phyloP scores from a whole-genome alignment of 1,140 invertebrate species.

The Drosophila tropicalis region DNA sequence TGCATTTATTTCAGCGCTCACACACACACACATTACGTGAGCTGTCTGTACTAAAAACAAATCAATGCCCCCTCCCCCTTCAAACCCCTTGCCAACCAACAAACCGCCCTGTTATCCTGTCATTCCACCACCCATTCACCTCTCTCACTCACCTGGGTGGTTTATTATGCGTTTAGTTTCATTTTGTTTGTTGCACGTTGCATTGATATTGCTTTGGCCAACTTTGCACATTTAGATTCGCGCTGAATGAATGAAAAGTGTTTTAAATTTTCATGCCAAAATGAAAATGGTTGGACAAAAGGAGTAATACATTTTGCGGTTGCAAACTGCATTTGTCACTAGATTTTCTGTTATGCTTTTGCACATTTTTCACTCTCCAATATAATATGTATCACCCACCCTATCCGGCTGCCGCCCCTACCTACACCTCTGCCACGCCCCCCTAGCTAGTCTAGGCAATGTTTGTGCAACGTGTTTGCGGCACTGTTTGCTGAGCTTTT shows the following conservation, averaged over 20 bases:
- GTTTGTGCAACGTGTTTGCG: slow-evolving; percentile 79
- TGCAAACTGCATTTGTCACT: slow-evolving; percentile 58
- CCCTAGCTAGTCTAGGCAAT: slow-evolving; percentile 43
- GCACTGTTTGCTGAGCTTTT: slow-evolving; percentile 70
- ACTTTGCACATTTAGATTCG: slow-evolving; percentile 50
- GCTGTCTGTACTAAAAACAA: slow-evolving; percentile 50
- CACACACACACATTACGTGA: slow-evolving; percentile 4
- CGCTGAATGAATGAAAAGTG: slow-evolving; percentile 22
- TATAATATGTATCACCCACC: neutral
- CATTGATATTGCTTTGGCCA: slow-evolving; percentile 36
- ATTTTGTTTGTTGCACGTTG: slow-evolving; percentile 49
- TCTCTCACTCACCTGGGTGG: slow-evolving; percentile 23
- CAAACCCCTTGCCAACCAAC: neutral
- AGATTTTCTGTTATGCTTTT: slow-evolving; percentile 34
- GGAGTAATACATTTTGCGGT: slow-evolving; percentile 21
- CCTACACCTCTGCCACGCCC: neutral
- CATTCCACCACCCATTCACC: neutral
- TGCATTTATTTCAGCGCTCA: slow-evolving; percentile 30
- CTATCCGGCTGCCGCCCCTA: no score
- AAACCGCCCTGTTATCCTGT: neutral
- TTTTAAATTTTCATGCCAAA: slow-evolving; percentile 39
- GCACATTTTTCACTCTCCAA: neutral
- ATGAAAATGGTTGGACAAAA: slow-evolving; percentile 20
- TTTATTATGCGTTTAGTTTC: slow-evolving; percentile 76
- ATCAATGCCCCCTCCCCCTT: slow-evolving; percentile 46